Base-by-base conservation (phyloP, 2,888 invertebrate species). In the Patella caerulea region DNA sequence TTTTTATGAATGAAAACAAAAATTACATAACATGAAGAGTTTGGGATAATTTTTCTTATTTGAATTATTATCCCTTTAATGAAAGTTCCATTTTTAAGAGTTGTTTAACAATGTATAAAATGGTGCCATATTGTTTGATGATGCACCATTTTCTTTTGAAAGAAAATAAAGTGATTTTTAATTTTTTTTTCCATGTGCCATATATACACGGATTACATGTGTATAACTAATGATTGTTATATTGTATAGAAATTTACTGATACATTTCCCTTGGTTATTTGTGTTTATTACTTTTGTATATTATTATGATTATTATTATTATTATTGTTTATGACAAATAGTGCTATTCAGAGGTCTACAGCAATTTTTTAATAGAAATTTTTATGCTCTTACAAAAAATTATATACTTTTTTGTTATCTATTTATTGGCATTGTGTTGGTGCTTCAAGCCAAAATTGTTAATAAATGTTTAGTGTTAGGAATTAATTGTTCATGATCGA, bases 381-480 rank as follows among this genome's bases (percentile, higher is more conserved):
- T 45, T 45, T 45, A 45, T 45, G 45, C 45, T 45, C 45, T 45
- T 45, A 45, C 45, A 45, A 45, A 45, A 45, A 45, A 45, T 45
- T 45, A 45, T 45, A 45, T 45, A 45, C 45, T 45, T 45, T 45
- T 45, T 45, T 45, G 45, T 45, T 45, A 45, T 65, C 19, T 65
- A 65, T 65, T 65, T 65, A 65, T 65, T 65, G 65, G 65, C 65
- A 65, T 65, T 65, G 65, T 65, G 19, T 65, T 65, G 65, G 65
- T 65, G 65, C 65, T 24, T 65, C 19, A 19, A 65, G 65, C 65
- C 65, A 65, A 65, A 65, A 65, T 65, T 65, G 65, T 65, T 65
- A 65, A 65, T 19, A 14, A 24, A 24, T 65, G 65, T 65, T 65
- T 45, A 45, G 45, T 45, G 45, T 45, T 45, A 45, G 45, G 45